phyloP scores from a whole-genome alignment of 2,797 vertebrate species.

The Catamblyrhynchus diadema region DNA sequence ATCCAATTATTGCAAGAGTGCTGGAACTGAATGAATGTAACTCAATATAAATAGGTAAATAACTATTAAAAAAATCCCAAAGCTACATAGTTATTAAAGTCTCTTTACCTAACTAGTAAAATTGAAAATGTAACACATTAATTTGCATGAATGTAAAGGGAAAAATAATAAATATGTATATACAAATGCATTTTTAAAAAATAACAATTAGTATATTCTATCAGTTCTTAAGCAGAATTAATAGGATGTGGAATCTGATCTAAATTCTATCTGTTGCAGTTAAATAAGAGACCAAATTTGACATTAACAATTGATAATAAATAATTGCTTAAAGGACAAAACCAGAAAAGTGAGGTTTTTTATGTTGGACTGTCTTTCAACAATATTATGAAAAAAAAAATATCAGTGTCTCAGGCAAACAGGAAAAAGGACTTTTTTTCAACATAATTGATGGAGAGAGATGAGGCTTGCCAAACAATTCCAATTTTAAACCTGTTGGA shows the following conservation, averaged over 20 bases:
- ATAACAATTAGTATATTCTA: not conserved
- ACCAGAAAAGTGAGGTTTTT: not conserved
- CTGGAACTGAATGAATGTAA: not conserved
- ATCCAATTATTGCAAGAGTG: not conserved
- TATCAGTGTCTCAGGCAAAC: not conserved
- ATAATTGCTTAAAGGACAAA: not conserved
- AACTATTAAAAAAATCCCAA: not conserved
- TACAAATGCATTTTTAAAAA: accelerated
- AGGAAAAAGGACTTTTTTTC: not conserved
- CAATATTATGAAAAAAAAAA: not conserved
- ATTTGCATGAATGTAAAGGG: not conserved
- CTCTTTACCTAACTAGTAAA: not conserved
- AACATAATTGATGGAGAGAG: not conserved
- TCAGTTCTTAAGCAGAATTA: not conserved
- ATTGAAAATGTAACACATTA: not conserved
- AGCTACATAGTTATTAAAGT: not conserved
- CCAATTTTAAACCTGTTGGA: not conserved
- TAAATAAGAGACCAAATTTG: not conserved
- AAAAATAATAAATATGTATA: not conserved
- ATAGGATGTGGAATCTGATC: not conserved
- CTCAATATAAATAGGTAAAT: not conserved
- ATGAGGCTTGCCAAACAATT: not conserved
- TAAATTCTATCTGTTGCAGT: not conserved
- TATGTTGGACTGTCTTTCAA: not conserved
- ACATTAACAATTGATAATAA: not conserved